Evolutionary conservation across 1,140 invertebrate genomes (phyloP).

Genomic region (Rhizoglyphus robini): DNA sequence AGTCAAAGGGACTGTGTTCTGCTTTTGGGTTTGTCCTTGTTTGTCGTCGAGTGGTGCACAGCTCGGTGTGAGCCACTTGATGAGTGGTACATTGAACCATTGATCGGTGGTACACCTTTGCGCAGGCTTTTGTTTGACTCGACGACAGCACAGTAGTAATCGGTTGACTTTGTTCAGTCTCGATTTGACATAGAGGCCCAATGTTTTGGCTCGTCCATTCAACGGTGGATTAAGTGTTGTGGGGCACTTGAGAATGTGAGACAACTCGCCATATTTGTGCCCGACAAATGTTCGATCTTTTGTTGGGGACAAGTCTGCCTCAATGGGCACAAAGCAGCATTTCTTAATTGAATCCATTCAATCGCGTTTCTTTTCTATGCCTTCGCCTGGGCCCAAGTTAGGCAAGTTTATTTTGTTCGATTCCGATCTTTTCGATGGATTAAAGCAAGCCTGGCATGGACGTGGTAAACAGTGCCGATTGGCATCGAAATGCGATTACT

Average conservation of each 20-base stretch:
- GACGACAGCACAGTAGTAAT: conserved; percentile 4
- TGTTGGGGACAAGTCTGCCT: too few species aligned
- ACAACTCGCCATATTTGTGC: too few species aligned
- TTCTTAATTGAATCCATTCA: conserved; percentile 15
- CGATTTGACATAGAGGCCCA: too few species aligned
- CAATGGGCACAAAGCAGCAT: not conserved
- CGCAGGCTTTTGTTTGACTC: not conserved
- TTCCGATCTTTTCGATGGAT: not conserved
- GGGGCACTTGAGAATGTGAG: not conserved
- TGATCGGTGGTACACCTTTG: not conserved
- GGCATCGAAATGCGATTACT: too few species aligned
- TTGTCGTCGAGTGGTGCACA: too few species aligned
- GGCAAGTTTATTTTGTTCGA: not conserved
- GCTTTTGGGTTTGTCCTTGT: too few species aligned
- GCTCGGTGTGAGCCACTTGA: conserved; percentile 5
- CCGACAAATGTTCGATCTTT: too few species aligned
- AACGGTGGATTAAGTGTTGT: not conserved
- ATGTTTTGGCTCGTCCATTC: not conserved
- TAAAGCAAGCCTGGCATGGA: too few species aligned
- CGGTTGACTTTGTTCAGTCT: not conserved
- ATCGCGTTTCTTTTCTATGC: not conserved
- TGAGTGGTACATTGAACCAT: not conserved
- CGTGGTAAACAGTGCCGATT: too few species aligned
- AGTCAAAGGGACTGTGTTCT: too few species aligned
- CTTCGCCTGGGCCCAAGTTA: not conserved